Conservation (phyloP, 2,888 invertebrate genomes). For the Dolichomitus sp. region DNA sequence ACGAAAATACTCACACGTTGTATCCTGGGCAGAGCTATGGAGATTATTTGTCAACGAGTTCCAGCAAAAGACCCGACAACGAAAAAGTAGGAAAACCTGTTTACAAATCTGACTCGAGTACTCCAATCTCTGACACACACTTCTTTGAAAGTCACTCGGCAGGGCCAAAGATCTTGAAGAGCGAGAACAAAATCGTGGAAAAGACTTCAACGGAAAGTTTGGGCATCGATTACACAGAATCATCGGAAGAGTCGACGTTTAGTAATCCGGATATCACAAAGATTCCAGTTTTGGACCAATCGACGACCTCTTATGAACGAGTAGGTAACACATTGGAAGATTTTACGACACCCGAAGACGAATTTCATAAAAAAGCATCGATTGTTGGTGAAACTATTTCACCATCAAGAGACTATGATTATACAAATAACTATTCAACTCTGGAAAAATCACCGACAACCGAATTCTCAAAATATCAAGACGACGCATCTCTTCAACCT, state of each 20-base stretch:
- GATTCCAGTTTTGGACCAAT: background rate
- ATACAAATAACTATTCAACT: background rate
- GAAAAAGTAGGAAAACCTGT: too few species aligned
- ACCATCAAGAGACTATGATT: background rate
- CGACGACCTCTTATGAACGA: background rate
- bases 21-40: background rate
- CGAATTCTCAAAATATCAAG: background rate
- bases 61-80: too few species aligned
- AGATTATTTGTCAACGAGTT: background rate
- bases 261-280: background rate
- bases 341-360: background rate
- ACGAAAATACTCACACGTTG: background rate
- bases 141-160: background rate
- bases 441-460: background rate
- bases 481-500: background rate
- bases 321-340: background rate
- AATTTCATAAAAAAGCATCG: background rate
- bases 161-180: background rate
- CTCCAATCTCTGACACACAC: background rate
- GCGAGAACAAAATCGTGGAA: background rate
- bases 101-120: background rate
- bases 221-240: background rate
- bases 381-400: background rate
- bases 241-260: background rate
- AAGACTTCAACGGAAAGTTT: background rate